Base-by-base conservation (phyloP, 2,888 invertebrate species). In the Sisyra nigra region DNA sequence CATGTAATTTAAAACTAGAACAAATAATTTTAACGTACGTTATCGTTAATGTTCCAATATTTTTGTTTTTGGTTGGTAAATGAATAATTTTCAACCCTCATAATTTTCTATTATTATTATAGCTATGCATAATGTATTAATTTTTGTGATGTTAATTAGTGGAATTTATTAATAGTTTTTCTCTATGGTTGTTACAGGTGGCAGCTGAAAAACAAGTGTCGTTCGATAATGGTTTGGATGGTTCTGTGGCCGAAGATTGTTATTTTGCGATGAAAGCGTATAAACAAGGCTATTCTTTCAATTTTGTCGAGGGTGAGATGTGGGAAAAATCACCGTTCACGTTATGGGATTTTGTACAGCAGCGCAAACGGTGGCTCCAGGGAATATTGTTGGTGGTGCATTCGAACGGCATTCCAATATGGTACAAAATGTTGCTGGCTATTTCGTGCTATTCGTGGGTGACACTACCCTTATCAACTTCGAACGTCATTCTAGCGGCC, bases 241-340 rank as follows among this genome's bases (percentile, higher is more conserved):
- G 96, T 14, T 93, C 93, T 1, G 86, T 96, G n/a, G 94, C 96
- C 14, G 96, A 96, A 63, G 96, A 96, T 61, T 94, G 93, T 58
- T 96, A 80, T 62, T 96, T 96, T 64, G 91, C 92, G 14, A 94
- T 96, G 92, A 80, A 87, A 49, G 94, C 94, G 3, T 89, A 81
- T 61, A 75, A 77, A 48, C 76, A 87, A 60, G 94, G 93, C 18
- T 94, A 85, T 60, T 74, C 82, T 14, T 96, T 96, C 62, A 87
- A 91, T 60, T 96, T 94, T 64, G 80, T 96, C 50, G 94, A 96
- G 61, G 94, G 96, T 40, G 96, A 96, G 67, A 94, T 96, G 94
- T 93, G 93, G 83, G 96, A 96, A 60, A 94, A 96, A 59, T 91
- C 91, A 5, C 94, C 96, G 3, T 96, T 96, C 61, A 88, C 89